Percentiles rank a stretch among this genome's conserved stretches.
Evolutionary conservation across 2,113 vertebrate genomes (phyloP).

Genomic region (Galeopterus variegatus): DNA sequence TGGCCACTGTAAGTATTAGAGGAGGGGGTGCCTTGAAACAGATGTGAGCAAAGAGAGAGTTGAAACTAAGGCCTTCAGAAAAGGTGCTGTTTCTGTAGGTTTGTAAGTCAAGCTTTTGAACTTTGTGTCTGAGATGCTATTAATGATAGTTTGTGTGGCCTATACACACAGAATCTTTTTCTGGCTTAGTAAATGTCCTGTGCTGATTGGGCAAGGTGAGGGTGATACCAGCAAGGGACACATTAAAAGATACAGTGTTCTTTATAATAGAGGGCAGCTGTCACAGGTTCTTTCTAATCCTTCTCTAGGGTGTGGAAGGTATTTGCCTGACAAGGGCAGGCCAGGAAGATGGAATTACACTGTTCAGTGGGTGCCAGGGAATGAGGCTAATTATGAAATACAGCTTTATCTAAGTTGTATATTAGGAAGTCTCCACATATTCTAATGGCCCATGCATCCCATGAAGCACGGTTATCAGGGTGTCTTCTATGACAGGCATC

Average conservation of each 20-base stretch:
- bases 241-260: neutral
- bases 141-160: neutral
- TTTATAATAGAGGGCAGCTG: neutral
- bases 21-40: neutral
- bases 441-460: neutral
- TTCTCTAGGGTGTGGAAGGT: neutral
- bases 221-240: neutral
- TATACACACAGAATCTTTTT: neutral
- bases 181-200: neutral
- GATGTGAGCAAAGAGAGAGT: neutral
- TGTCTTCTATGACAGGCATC: neutral
- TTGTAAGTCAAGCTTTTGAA: neutral
- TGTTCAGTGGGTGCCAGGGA: neutral
- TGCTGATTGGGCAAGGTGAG: neutral
- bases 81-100: neutral
- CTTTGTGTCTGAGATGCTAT: neutral
- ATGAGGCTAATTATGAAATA: neutral
- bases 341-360: neutral
- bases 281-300: neutral
- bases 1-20: constrained; percentile 95
- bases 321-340: neutral
- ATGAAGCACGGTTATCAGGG: neutral
- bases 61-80: neutral
- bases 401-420: neutral
- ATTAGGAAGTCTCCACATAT: neutral